Evolutionary conservation across 2,888 invertebrate species (phyloP).

Genomic region (Apotomis betuletana): DNA sequence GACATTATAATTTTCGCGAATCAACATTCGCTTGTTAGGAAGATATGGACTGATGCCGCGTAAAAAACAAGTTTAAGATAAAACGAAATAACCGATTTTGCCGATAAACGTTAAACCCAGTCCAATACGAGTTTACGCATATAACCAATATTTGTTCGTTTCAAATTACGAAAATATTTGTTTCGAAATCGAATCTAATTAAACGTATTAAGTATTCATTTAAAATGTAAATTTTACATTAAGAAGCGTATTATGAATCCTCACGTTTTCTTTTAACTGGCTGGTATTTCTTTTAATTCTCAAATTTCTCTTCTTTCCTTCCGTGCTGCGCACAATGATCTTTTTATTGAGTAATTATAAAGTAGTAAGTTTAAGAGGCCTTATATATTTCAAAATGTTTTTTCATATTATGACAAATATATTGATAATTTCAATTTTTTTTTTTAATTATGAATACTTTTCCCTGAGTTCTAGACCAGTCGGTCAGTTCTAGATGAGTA

Average conservation of each 20-base stretch:
- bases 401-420: too few species aligned
- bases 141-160: conserved; percentile 14
- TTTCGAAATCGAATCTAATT: conserved; percentile 10
- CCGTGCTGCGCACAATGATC: not conserved
- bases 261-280: conserved; percentile 22
- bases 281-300: not conserved
- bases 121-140: conserved; percentile 12
- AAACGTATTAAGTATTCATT: not conserved
- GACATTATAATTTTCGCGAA: too few species aligned
- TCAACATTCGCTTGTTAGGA: too few species aligned
- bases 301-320: not conserved
- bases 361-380: too few species aligned
- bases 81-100: conserved; percentile 1
- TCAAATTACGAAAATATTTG: conserved; percentile 3
- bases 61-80: not conserved
- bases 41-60: not conserved
- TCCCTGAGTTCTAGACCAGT: too few species aligned
- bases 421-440: too few species aligned
- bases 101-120: not conserved
- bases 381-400: too few species aligned
- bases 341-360: not conserved
- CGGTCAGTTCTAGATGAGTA: too few species aligned
- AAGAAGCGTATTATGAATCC: conserved; percentile 11
- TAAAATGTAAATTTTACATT: not conserved
- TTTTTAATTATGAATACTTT: too few species aligned